Base-by-base conservation (phyloP, 2,113 vertebrate species). In the Pampusana beccarii region DNA sequence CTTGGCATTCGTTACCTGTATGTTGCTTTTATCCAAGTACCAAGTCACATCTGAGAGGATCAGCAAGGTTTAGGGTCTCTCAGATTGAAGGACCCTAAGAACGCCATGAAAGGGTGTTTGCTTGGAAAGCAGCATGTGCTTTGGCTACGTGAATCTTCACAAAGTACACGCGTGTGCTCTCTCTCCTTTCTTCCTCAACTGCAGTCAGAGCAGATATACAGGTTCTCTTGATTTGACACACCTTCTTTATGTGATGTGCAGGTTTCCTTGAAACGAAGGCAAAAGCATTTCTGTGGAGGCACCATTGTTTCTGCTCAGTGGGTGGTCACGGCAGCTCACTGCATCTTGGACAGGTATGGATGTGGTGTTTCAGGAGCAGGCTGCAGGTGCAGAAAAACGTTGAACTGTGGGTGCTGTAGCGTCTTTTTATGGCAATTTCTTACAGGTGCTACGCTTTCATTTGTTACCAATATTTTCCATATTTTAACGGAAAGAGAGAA, bases 291-390 rank as follows among this genome's bases (percentile, higher is more conserved):
- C 97, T 99, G 99, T 73, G 99, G 98, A 83, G 98, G 98, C 66
- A 98, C 98, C 71, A 98, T 99, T 94, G 96, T 99, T 95, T 98
- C 97, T 36, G 96, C 98, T 33, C 97, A 93, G 80, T 98, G 99
- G 98, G 97, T 99, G 58, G 89, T 99, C 84, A 99, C 98, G 0
- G 99, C 99, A 11, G 99, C 99, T 87, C 99, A 99, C 96, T 99
- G 99, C 51, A 90, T 98, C 72, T 42, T 83, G 23, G 96, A 96
- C 92, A 98, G 97, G 98, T 98, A 98, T 33, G 89, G 33, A 93
- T 62, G 82, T 7, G 46, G 6, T 54, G n/a, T 70, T 90, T 58
- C 66, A 53, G 72, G 38, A 75, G 40, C 58, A 36, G 66, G 51
- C 48, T 94, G 84, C 75, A 80, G 74, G 85, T 58, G 80, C 65